phyloP scores from a whole-genome alignment of 2,888 invertebrate species.

The Drosophila yooni region DNA sequence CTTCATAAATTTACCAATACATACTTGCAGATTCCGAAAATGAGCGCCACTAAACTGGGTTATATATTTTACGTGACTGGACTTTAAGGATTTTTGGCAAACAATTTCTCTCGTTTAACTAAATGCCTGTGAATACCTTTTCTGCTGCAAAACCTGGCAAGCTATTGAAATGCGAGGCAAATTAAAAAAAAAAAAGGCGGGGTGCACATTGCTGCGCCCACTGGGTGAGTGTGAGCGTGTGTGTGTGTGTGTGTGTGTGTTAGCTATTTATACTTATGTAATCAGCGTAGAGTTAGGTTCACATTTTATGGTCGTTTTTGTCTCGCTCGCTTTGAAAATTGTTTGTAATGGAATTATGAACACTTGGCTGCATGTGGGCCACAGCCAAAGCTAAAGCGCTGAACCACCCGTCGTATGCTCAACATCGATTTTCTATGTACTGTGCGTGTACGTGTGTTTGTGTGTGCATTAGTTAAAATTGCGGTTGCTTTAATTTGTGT shows the following conservation, averaged over 20 bases:
- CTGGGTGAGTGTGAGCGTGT: not conserved
- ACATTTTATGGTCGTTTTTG: constrained; percentile 42
- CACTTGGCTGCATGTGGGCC: constrained; percentile 59
- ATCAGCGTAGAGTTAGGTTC: constrained; percentile 54
- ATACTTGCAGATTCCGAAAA: constrained; percentile 59
- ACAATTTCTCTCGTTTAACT: not conserved
- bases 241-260: not conserved
- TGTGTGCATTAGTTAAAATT: constrained; percentile 11
- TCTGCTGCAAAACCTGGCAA: constrained; percentile 16
- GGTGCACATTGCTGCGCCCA: constrained; percentile 19
- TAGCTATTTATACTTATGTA: constrained; percentile 69
- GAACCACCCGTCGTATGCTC: constrained; percentile 45
- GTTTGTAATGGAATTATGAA: constrained; percentile 71
- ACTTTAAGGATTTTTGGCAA: constrained; percentile 22
- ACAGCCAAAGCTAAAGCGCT: constrained; percentile 19
- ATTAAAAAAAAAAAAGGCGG: constrained; percentile 31
- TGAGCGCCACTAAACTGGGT: constrained; percentile 50
- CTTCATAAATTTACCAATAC: constrained; percentile 54
- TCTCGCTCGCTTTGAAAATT: constrained; percentile 61
- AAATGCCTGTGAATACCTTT: constrained; percentile 13
- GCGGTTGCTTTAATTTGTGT: constrained; percentile 55
- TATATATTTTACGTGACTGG: constrained; percentile 59
- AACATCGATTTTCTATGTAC: constrained; percentile 54
- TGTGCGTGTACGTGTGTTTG: constrained; percentile 12
- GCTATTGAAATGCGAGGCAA: constrained; percentile 55